phyloP scores from a whole-genome alignment of 2,888 invertebrate species.

The Tenthredo mesomela region DNA sequence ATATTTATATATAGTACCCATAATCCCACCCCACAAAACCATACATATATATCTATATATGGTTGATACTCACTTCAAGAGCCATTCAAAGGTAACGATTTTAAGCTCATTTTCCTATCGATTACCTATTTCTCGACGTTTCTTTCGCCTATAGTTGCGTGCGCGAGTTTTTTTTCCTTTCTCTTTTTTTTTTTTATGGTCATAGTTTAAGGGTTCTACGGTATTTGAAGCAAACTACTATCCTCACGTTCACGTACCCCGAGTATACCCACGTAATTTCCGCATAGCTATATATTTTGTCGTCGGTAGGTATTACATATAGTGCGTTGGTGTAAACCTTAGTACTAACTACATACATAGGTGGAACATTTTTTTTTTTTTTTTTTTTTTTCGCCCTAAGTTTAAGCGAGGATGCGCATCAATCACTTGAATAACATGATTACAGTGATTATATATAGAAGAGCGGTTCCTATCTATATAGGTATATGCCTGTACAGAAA shows the following conservation, averaged over 20 bases:
- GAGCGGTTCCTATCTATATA: neutral
- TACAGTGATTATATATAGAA: slow-evolving; percentile 12
- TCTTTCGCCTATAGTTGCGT: slow-evolving; percentile 1
- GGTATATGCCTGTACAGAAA: too few species aligned
- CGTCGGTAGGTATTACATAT: neutral
- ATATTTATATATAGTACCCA: neutral
- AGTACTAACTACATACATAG: neutral
- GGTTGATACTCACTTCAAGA: neutral
- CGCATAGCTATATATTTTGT: neutral
- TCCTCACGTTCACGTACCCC: neutral
- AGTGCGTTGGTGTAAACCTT: neutral
- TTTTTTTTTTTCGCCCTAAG: neutral
- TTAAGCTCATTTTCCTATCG: slow-evolving; percentile 38
- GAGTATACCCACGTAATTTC: neutral
- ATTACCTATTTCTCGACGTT: neutral
- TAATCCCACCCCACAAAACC: neutral
- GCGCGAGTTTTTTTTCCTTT: neutral
- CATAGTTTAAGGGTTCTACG: neutral
- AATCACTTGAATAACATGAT: slow-evolving; percentile 21
- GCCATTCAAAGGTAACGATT: slow-evolving; percentile 32
- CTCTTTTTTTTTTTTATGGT: neutral
- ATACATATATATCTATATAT: neutral
- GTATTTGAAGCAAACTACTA: slow-evolving; percentile 3
- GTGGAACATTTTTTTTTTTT: neutral
- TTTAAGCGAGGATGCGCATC: slow-evolving; percentile 26